Base-by-base conservation (phyloP, 1,140 invertebrate species). In the Ips typographus region DNA sequence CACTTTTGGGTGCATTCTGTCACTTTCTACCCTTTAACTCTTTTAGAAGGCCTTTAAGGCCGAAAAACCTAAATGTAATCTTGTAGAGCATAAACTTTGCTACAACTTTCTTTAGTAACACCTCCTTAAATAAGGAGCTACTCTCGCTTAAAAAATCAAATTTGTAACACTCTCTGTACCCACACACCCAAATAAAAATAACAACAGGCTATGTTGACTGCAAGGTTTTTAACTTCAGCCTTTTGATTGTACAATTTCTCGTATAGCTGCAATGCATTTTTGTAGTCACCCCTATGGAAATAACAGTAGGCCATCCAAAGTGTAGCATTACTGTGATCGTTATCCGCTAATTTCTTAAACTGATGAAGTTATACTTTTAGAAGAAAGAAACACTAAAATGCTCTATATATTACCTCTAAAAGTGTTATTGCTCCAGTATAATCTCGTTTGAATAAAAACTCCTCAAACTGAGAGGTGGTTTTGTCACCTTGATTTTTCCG, bases 241-340 rank as follows among this genome's bases (percentile, higher is more conserved):
- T 85, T 82, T 1, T 83, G 77, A 8, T 77, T 75, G 4, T 76
- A 72, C 1, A 77, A 51, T 37, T 81, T 80, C 72, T 87, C 84
- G 78, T 92, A 97, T 7, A 89, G 85, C 39, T 89, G 85, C n/a
- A 94, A 83, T 0, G 96, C 91, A 77, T 89, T 87, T 75, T 91
- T 91, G 81, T 97, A 98, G 78, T 99, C 94, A 1, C 94, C 96
- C 44, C 96, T 82, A 82, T 99, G 96, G 82, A 98, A 99, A 64
- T 90, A 89, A 82, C 95, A 98, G 80, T 95, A 99, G 2, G 91
- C 95, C 66, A 94, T 89, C 95, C 96, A 99, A 67, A 92, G 80
- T 71, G 93, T 89, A 22, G 87, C 72, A 56, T 73, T 22, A 22
- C 22, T 70, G 51, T 68, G 40, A 51, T 75, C 72, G 40, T 71